phyloP scores from a whole-genome alignment of 2,113 vertebrate genomes.

The Anarhynchus alexandrinus region DNA sequence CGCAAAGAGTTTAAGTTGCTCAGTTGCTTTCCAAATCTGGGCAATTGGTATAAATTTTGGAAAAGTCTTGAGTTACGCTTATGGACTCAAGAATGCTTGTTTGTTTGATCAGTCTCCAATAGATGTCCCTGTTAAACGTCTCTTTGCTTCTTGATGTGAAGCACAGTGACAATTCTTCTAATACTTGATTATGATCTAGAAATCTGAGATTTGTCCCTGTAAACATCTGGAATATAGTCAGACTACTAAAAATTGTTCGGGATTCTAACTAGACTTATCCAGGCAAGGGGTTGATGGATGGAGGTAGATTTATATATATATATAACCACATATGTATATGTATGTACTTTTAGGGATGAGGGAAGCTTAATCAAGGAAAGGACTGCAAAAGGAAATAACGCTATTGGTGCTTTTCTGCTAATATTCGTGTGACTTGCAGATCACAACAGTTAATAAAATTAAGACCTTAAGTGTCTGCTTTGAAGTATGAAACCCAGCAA shows the following conservation, averaged over 20 bases:
- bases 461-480: background rate
- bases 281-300: background rate
- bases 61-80: background rate
- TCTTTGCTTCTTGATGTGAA: background rate
- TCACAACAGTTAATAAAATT: background rate
- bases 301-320: background rate
- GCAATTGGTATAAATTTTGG: background rate
- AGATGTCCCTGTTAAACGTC: background rate
- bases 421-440: background rate
- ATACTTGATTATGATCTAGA: background rate
- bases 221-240: background rate
- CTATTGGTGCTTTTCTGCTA: background rate
- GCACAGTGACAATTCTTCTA: background rate
- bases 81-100: background rate
- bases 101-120: background rate
- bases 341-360: background rate
- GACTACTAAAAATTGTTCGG: background rate
- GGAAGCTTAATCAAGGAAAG: background rate
- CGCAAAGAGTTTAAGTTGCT: background rate
- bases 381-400: background rate
- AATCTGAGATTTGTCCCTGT: background rate
- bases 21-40: background rate
- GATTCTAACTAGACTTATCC: background rate
- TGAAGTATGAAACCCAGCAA: background rate
- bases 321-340: background rate